Evolutionary conservation across 2,113 vertebrate species (phyloP).

Genomic region (Damaliscus lunatus): DNA sequence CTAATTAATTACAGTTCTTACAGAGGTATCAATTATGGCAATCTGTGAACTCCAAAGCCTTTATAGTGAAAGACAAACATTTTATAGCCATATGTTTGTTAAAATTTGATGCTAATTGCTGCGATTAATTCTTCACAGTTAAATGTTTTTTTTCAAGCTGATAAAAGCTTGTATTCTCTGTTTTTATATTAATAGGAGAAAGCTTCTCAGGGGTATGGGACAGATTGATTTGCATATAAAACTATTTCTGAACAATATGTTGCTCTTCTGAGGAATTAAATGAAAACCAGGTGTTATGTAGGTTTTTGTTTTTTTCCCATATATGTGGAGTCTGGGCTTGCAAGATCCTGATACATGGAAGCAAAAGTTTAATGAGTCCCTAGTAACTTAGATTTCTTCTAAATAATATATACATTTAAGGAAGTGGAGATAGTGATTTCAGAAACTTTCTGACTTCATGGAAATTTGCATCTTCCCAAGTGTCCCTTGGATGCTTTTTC

Average conservation of each 20-base stretch:
- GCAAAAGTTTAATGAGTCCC: background rate
- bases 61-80: constrained; percentile 6
- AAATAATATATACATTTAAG: background rate
- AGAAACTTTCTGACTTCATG: background rate
- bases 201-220: background rate
- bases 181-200: background rate
- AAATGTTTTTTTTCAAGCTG: background rate
- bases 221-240: background rate
- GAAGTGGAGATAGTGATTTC: background rate
- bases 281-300: background rate
- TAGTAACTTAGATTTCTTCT: background rate
- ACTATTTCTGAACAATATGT: background rate
- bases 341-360: background rate
- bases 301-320: background rate
- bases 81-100: background rate
- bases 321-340: background rate
- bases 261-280: background rate
- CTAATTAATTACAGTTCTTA: background rate
- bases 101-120: background rate
- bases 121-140: background rate
- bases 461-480: background rate
- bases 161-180: background rate
- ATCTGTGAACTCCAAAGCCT: background rate
- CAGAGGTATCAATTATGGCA: background rate
- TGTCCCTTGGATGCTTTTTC: background rate